Evolutionary conservation across 2,113 vertebrate species (phyloP).

Genomic region (Bufo gargarizans): DNA sequence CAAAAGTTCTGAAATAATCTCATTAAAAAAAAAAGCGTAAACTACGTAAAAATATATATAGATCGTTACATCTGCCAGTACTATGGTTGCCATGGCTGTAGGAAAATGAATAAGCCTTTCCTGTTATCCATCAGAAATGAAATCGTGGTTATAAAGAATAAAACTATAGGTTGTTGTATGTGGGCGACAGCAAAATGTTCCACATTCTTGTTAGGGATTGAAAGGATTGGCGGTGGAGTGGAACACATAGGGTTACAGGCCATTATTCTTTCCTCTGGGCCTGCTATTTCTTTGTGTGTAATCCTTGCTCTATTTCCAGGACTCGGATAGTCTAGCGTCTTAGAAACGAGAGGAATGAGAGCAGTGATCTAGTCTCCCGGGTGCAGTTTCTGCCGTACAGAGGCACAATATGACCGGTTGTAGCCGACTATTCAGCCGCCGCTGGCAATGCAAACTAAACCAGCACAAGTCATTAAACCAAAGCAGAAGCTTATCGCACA

Average conservation of each 20-base stretch:
- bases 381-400: constrained; percentile 8
- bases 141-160: neutral
- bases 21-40: neutral
- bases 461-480: constrained; percentile 30
- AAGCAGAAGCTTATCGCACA: constrained; percentile 7
- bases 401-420: constrained; percentile 30
- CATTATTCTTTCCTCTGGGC: constrained; percentile 14
- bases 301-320: constrained; percentile 47
- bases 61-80: neutral
- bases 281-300: constrained; percentile 33
- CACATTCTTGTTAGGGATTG: neutral
- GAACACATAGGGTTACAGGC: constrained; percentile 6
- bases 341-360: constrained; percentile 44
- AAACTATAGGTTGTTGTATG: neutral
- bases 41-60: neutral
- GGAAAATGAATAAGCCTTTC: neutral
- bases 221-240: neutral
- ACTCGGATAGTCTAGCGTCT: constrained; percentile 39
- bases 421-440: constrained; percentile 6
- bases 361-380: constrained; percentile 33
- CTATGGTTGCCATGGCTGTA: neutral
- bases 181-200: neutral
- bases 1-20: neutral
- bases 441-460: constrained; percentile 24
- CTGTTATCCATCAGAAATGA: neutral